phyloP scores from a whole-genome alignment of 1,140 invertebrate species.

The Holcopasites calliopsidis region DNA sequence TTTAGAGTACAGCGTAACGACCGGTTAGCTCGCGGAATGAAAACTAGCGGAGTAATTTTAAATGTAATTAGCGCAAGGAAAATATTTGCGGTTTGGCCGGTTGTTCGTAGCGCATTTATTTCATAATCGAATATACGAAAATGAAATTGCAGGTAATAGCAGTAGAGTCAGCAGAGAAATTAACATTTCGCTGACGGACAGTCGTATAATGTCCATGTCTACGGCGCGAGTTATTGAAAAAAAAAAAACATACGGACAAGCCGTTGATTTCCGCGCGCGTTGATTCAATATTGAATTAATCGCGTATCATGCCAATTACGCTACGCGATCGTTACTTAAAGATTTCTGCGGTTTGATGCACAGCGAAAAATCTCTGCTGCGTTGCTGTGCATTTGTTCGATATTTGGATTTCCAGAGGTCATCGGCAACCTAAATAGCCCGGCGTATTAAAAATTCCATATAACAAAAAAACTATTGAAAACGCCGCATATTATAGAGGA shows the following conservation, averaged over 20 bases:
- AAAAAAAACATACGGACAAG: background rate
- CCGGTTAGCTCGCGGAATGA: no score
- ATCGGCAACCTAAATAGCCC: background rate
- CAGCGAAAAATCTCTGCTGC: background rate
- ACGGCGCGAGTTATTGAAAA: no score
- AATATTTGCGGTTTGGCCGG: no score
- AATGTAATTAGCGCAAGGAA: no score
- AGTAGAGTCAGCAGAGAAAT: background rate
- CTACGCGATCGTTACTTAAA: constrained; percentile 3
- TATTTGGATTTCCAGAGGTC: background rate
- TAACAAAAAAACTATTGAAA: background rate
- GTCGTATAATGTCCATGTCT: background rate
- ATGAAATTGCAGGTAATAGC: background rate
- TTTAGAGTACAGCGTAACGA: no score
- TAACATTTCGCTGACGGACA: background rate
- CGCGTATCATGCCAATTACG: background rate
- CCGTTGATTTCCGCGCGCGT: background rate
- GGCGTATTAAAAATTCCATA: constrained; percentile 42
- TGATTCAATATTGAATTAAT: background rate
- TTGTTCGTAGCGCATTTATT: no score
- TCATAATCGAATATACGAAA: background rate
- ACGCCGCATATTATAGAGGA: no score
- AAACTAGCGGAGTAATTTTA: no score
- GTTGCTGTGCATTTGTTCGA: background rate
- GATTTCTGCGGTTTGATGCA: background rate